A percentile compares a stretch with the other conserved stretches of the same genome.
Evolutionary conservation across 2,797 vertebrate species (phyloP).

Genomic region (Dromococcyx pavoninus): DNA sequence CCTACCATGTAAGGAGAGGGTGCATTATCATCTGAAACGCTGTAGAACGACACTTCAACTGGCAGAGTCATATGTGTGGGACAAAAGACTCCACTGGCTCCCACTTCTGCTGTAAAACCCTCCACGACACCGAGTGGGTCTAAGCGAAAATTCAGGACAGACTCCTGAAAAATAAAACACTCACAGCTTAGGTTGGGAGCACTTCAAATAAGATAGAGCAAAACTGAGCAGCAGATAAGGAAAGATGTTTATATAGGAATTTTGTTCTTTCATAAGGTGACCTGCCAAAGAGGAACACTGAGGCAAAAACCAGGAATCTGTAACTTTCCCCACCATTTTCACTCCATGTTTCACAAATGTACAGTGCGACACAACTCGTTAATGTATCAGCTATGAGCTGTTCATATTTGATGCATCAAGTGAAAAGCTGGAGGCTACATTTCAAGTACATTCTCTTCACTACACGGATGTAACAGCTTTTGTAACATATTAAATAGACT

Average conservation of each 20-base stretch:
- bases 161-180: slow-evolving; percentile 82
- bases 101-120: slow-evolving; percentile 96
- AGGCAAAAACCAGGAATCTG: background rate
- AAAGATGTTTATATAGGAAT: background rate
- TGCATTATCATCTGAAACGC: slow-evolving; percentile 97
- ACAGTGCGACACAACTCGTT: accelerated
- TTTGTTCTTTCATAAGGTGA: background rate
- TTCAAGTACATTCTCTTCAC: background rate
- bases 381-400: background rate
- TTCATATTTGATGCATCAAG: background rate
- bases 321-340: background rate
- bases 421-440: background rate
- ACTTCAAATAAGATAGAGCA: background rate
- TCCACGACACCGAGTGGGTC: slow-evolving; percentile 91
- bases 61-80: slow-evolving; percentile 97
- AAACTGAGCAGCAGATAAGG: background rate
- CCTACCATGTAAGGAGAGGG: slow-evolving; percentile 98
- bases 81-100: slow-evolving; percentile 95
- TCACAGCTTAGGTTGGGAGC: background rate
- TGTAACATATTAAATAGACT: background rate
- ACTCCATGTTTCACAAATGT: background rate
- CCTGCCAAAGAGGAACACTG: background rate
- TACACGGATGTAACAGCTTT: background rate
- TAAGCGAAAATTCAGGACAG: slow-evolving; percentile 95
- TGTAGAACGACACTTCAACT: slow-evolving; percentile 97